Base-by-base conservation (phyloP, 2,113 vertebrate genomes). In the Forbesichthys agassizii region DNA sequence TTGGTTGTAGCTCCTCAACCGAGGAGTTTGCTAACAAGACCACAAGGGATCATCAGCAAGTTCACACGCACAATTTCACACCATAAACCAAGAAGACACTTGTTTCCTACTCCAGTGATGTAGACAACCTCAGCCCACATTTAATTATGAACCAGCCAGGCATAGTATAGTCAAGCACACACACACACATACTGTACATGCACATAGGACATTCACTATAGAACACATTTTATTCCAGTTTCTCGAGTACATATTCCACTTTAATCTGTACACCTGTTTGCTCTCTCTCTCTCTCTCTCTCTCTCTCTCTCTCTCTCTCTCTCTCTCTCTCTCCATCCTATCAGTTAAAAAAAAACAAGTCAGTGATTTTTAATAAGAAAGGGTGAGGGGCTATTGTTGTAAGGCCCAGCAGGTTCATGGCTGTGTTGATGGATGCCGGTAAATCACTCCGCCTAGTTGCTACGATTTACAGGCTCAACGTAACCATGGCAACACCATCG, bases 401-500 rank as follows among this genome's bases (percentile, higher is more conserved):
- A 36, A 12, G 46, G 47, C 67, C 16, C 53, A n/a, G 33, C 9
- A 27, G 11, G 16, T 52, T 69, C 16, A 56, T 18, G 33, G 9
- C 12, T 58, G 57, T 20, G 53, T 68, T 64, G 61, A 80, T 58
- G 51, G 16, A 75, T 53, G 72, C 73, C 56, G 47, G 54, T 64
- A 59, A 61, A 60, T 77, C 57, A 57, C 67, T 69, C 58, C 0
- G 12, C 69, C 54, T 68, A 66, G 68, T 79, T 77, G 68, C 79
- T 69, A 66, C 67, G 74, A 76, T 57, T 55, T 71, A 60, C 71
- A 76, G 69, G 67, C 67, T 68, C 56, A 58, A 63, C 59, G 86
- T 90, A 77, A 77, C 86, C 85, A 87, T 88, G 86, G 83, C 83
- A 90, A 88, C 81, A 59, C 20, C 13, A 83, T 78, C 73, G 80